A percentile compares a stretch with the other conserved stretches of the same genome.
phyloP scores from a whole-genome alignment of 2,797 vertebrate genomes.

The Sebastes matsubarae region DNA sequence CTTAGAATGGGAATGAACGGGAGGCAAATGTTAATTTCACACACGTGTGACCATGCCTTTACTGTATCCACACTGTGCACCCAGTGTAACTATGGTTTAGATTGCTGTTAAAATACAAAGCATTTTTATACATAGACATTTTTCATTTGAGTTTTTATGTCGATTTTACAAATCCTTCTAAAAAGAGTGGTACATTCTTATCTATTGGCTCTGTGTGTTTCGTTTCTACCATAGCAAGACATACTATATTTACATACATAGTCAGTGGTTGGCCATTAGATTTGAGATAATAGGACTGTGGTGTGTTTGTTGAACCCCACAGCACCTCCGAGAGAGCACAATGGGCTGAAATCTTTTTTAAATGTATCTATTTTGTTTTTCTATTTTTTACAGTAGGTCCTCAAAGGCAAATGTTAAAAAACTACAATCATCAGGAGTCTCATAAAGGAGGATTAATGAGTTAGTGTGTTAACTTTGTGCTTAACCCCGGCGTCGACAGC shows the following conservation, averaged over 20 bases:
- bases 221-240: neutral
- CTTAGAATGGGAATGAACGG: too few relatives aligned
- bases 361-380: neutral
- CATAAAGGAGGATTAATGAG: neutral
- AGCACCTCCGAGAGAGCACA: neutral
- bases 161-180: neutral
- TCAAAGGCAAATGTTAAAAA: neutral
- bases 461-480: conserved; percentile 5
- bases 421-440: neutral
- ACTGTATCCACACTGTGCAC: accelerated
- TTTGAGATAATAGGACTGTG: neutral
- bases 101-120: neutral
- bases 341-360: neutral
- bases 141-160: neutral
- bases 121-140: neutral
- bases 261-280: neutral
- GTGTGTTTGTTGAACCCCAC: too few relatives aligned
- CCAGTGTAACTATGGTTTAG: neutral
- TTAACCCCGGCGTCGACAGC: neutral
- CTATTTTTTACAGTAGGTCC: neutral
- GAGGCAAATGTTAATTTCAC: too few relatives aligned
- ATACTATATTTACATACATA: neutral
- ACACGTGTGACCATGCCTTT: neutral
- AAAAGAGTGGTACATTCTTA: neutral
- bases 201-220: neutral